Conservation (phyloP, 2,113 vertebrate genomes). For the Chaenogobius annularis region DNA sequence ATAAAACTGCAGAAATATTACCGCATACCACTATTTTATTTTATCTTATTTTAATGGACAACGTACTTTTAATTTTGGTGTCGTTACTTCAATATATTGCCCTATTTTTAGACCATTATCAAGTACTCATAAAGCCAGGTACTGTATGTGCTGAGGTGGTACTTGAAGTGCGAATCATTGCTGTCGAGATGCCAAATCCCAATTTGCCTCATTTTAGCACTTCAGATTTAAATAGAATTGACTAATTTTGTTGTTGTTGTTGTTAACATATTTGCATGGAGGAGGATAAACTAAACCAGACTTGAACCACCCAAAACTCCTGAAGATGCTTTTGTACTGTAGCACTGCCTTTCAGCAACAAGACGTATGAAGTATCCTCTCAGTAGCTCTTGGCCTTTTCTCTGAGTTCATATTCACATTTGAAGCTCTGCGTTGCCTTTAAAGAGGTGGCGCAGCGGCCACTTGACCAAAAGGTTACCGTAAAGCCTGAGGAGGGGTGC, state of each 20-base stretch:
- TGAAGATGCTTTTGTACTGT: not conserved
- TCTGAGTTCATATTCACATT: not conserved
- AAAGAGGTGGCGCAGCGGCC: slow-evolving; percentile 18
- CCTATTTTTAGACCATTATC: not conserved
- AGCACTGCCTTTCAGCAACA: not conserved
- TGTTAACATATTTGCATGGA: not conserved
- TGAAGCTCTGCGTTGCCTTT: slow-evolving; percentile 15
- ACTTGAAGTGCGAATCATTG: not conserved
- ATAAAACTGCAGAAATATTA: not conserved
- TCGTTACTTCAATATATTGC: not conserved
- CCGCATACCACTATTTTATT: too few relatives aligned
- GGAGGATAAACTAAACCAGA: not conserved
- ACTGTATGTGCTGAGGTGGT: not conserved
- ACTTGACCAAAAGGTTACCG: slow-evolving; percentile 31
- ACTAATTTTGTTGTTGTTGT: not conserved
- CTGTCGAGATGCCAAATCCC: not conserved
- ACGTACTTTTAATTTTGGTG: too few relatives aligned
- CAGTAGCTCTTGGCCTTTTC: not conserved
- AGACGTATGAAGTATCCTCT: not conserved
- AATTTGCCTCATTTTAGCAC: not conserved
- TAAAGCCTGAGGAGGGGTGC: slow-evolving; percentile 23
- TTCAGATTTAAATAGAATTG: not conserved
- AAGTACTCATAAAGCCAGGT: not conserved
- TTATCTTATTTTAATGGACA: too few relatives aligned
- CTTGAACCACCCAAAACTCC: not conserved